A percentile compares a stretch with the other conserved stretches of the same genome.
Evolutionary conservation across 2,797 vertebrate genomes (phyloP).

Genomic region (Scolopax rusticola): DNA sequence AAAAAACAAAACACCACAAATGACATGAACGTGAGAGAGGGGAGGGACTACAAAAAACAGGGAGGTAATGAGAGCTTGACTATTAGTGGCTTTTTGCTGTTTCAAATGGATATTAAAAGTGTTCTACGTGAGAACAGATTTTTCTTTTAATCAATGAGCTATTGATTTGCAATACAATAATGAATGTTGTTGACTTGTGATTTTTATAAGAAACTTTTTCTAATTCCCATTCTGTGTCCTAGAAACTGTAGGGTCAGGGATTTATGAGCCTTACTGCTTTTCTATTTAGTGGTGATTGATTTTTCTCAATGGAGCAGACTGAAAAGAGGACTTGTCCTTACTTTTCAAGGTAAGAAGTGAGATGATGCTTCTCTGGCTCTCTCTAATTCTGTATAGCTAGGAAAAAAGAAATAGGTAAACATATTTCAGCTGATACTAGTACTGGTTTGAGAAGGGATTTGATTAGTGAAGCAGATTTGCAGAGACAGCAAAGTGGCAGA

Average conservation of each 20-base stretch:
- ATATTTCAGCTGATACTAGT: neutral
- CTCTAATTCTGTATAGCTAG: neutral
- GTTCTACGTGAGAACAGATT: neutral
- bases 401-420: neutral
- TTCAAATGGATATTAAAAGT: neutral
- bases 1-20: neutral
- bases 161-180: neutral
- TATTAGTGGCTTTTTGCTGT: neutral
- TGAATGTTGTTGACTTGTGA: neutral
- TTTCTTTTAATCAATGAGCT: neutral
- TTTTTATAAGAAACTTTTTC: neutral
- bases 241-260: neutral
- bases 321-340: neutral
- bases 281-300: neutral
- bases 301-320: neutral
- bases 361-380: neutral
- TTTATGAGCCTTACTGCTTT: neutral
- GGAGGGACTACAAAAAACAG: neutral
- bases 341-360: neutral
- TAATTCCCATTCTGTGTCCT: neutral
- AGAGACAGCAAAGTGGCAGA: neutral
- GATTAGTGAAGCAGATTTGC: neutral
- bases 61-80: no score
- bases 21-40: accelerated
- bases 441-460: neutral